A percentile compares a stretch with the other conserved stretches of the same genome.
Evolutionary conservation across 35 echinoderm and acorn worm species (phyloP).

Genomic region (Patiria miniata): DNA sequence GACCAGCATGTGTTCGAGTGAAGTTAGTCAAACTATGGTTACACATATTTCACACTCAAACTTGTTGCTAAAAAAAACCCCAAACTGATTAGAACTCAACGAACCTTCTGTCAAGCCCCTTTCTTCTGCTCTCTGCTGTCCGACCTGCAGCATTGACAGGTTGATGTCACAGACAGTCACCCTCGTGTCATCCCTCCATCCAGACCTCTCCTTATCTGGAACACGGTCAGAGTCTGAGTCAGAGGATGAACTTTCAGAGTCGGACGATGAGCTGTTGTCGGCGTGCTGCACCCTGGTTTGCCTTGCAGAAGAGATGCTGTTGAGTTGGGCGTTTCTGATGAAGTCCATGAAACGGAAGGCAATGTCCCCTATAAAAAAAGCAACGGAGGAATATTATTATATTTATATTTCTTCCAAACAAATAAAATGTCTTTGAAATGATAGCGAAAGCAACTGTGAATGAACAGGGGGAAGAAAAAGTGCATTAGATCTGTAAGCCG

Average conservation of each 20-base stretch:
- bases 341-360: constrained; percentile 91
- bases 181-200: constrained; percentile 21
- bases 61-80: too few relatives aligned
- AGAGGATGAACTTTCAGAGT: neutral
- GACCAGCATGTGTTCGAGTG: too few relatives aligned
- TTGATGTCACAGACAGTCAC: constrained; percentile 95
- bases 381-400: neutral
- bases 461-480: too few relatives aligned
- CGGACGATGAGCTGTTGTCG: constrained; percentile 15
- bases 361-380: constrained; percentile 76
- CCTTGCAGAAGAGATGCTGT: neutral
- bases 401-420: too few relatives aligned
- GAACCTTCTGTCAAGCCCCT: constrained; percentile 67
- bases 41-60: too few relatives aligned
- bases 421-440: too few relatives aligned
- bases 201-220: neutral
- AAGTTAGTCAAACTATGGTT: too few relatives aligned
- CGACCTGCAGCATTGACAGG: constrained; percentile 83
- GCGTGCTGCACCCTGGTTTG: constrained; percentile 35
- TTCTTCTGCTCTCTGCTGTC: constrained; percentile 72
- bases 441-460: neutral
- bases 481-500: too few relatives aligned
- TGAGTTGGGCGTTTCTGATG: constrained; percentile 46
- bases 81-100: too few relatives aligned
- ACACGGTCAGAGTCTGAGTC: neutral